phyloP scores from a whole-genome alignment of 2,888 invertebrate species.

The Amphipoea lucens region DNA sequence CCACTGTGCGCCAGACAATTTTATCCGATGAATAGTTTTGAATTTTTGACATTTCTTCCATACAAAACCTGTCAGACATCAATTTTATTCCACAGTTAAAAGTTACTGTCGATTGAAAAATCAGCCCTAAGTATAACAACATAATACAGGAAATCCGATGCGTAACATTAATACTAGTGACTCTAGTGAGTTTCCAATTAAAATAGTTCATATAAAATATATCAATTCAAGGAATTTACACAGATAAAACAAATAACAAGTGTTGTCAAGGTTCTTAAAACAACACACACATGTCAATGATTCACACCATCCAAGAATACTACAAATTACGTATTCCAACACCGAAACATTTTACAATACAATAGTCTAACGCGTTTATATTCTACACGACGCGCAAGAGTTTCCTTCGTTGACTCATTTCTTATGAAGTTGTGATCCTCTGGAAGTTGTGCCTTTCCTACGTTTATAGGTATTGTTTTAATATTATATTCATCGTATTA shows the following conservation, averaged over 20 bases:
- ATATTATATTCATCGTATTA: slow-evolving; percentile 1
- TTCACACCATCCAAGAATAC: slow-evolving; percentile 70
- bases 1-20: no score
- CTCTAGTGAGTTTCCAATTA: background rate
- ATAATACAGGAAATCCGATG: background rate
- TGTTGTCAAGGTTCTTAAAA: slow-evolving; percentile 60
- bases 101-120: no score
- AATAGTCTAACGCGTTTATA: slow-evolving; percentile 75
- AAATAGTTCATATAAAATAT: slow-evolving; percentile 6
- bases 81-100: no score
- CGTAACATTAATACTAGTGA: background rate
- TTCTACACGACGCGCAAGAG: slow-evolving; percentile 71
- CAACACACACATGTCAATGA: slow-evolving; percentile 65
- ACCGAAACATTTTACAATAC: slow-evolving; percentile 76
- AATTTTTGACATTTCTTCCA: no score
- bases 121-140: background rate
- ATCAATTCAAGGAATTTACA: slow-evolving; percentile 15
- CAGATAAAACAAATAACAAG: slow-evolving; percentile 39
- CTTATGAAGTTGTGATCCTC: slow-evolving; percentile 42
- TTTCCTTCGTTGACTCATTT: slow-evolving; percentile 81
- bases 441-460: slow-evolving; percentile 46
- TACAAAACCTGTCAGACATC: no score
- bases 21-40: no score
- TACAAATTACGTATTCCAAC: slow-evolving; percentile 72
- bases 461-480: slow-evolving; percentile 11